These are phyloP conservation scores for Manduca sexta DNA, from an alignment of 1,140 invertebrate species.

Conservation along the genomic window DNA sequence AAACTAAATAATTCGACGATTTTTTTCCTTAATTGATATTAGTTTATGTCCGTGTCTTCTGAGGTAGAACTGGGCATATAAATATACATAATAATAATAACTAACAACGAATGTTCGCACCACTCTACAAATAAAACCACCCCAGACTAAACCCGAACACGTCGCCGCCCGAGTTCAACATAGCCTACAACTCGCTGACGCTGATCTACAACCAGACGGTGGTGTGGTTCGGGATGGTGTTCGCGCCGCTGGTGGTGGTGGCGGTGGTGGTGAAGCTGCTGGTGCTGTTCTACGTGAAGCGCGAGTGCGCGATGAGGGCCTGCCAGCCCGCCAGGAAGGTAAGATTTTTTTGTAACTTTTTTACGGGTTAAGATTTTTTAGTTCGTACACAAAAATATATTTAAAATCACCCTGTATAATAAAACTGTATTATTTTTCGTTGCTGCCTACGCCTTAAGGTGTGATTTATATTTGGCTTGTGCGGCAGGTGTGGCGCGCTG, in stretches of 20 bases:
- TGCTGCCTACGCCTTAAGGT: not conserved
- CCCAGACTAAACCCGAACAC: constrained; percentile 36
- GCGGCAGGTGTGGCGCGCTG: constrained; percentile 77
- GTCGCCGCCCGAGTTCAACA: constrained; percentile 78
- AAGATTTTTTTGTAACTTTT: too few species aligned
- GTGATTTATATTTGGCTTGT: too few species aligned
- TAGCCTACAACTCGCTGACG: constrained; percentile 81
- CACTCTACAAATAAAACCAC: not conserved
- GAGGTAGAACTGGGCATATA: too few species aligned
- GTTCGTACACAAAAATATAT: too few species aligned
- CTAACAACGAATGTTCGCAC: too few species aligned
- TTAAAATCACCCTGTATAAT: too few species aligned
- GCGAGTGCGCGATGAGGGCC: constrained; percentile 66
- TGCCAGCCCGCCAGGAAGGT: constrained; percentile 75
- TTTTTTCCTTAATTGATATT: too few species aligned
- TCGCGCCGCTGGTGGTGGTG: constrained; percentile 77
- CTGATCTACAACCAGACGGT: constrained; percentile 85
- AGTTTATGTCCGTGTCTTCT: too few species aligned
- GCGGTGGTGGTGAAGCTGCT: constrained; percentile 79
- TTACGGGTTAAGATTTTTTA: too few species aligned
- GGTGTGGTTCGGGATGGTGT: constrained; percentile 82
- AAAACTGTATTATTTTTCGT: too few species aligned
- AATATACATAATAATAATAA: too few species aligned
- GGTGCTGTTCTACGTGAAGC: constrained; percentile 80
- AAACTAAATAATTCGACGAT: too few species aligned